A percentile compares a stretch with the other conserved stretches of the same genome.
Conservation (phyloP, 1,140 invertebrate species). For the Cardiocondyla obscurior region DNA sequence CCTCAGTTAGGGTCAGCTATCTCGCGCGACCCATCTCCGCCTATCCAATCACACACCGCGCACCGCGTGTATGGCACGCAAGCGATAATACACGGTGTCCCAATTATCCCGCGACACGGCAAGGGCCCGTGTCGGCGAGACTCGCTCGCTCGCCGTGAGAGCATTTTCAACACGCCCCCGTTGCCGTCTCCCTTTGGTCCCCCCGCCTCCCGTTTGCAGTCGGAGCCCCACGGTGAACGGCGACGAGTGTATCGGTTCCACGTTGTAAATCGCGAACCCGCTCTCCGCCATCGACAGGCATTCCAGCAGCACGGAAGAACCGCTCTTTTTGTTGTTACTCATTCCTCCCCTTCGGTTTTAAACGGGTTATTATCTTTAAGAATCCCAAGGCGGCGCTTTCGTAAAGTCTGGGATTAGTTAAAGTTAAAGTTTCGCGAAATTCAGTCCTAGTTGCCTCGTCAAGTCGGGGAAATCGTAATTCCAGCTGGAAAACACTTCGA, state of each 20-base stretch:
- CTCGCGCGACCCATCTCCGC: slow-evolving; percentile 84
- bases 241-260: slow-evolving; percentile 36
- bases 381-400: neutral
- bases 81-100: slow-evolving; percentile 79
- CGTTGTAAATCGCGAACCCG: slow-evolving; percentile 45
- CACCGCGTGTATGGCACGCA: slow-evolving; percentile 78
- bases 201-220: neutral
- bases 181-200: slow-evolving; percentile 33
- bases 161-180: slow-evolving; percentile 78
- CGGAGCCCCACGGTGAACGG: neutral
- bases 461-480: too few relatives aligned
- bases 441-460: too few relatives aligned
- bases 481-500: neutral
- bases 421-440: too few relatives aligned
- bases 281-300: slow-evolving; percentile 21
- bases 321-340: slow-evolving; percentile 14
- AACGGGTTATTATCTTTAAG: slow-evolving; percentile 21
- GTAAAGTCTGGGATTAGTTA: neutral
- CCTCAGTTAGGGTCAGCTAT: slow-evolving; percentile 83
- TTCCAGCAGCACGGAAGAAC: slow-evolving; percentile 22
- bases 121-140: slow-evolving; percentile 52
- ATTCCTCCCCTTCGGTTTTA: slow-evolving; percentile 19
- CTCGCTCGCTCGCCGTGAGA: slow-evolving; percentile 70
- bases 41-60: slow-evolving; percentile 83
- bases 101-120: slow-evolving; percentile 81